Conservation (phyloP, 2,888 invertebrate species). For the Synergus laeviventris region DNA sequence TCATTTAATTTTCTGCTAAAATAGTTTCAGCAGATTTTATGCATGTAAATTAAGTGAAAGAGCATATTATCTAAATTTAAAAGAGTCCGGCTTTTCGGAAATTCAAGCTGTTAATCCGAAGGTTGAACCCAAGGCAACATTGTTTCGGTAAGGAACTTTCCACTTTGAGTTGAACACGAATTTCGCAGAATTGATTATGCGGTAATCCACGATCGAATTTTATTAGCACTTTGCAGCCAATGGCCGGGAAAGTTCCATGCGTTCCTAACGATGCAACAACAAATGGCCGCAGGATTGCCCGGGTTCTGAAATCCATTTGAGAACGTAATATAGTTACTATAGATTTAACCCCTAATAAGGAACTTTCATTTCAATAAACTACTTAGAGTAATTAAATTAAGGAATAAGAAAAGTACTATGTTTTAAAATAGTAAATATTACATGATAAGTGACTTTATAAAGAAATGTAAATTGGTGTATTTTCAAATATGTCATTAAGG, state of each 20-base stretch:
- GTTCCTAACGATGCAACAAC: slow-evolving; percentile 27
- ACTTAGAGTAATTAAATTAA: background rate
- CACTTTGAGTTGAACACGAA: slow-evolving; percentile 31
- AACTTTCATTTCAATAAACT: background rate
- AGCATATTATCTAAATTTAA: background rate
- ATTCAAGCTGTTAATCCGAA: slow-evolving; percentile 6
- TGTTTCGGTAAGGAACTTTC: slow-evolving; percentile 34
- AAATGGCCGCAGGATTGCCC: background rate
- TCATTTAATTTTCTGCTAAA: background rate
- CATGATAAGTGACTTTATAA: too few species aligned
- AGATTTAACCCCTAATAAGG: background rate
- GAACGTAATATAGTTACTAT: slow-evolving; percentile 21
- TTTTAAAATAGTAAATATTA: too few species aligned
- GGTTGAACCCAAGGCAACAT: slow-evolving; percentile 5
- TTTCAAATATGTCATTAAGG: too few species aligned
- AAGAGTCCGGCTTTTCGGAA: background rate
- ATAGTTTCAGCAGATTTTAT: background rate
- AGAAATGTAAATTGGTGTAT: too few species aligned
- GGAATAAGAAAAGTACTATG: too few species aligned
- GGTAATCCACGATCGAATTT: slow-evolving; percentile 38
- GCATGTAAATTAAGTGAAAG: background rate
- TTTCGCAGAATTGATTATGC: slow-evolving; percentile 34
- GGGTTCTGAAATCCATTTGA: background rate
- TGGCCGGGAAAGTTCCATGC: slow-evolving; percentile 4
- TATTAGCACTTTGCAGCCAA: slow-evolving; percentile 37